A percentile compares a stretch with the other conserved stretches of the same genome.
These are phyloP conservation scores for Aphaenogaster ashmeadi DNA, from an alignment of 1,140 invertebrate genomes.

Conservation along the genomic window DNA sequence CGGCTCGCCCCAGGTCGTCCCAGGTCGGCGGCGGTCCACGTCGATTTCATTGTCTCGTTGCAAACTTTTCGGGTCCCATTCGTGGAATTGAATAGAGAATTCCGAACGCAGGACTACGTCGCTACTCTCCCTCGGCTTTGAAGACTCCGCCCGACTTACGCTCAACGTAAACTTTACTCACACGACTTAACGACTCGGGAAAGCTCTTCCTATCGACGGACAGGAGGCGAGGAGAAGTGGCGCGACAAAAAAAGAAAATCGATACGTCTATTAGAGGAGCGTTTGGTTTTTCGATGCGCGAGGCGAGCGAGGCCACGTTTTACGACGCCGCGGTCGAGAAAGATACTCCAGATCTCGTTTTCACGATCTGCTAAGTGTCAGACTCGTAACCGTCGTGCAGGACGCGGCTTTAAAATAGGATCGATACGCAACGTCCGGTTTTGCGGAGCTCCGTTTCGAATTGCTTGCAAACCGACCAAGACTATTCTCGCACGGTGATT, in stretches of 20 bases:
- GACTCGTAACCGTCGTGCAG: background rate
- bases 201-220: background rate
- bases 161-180: background rate
- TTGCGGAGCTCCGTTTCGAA: conserved; percentile 21
- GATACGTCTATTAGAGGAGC: conserved; percentile 49
- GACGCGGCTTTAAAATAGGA: conserved; percentile 45
- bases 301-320: background rate
- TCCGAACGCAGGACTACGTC: background rate
- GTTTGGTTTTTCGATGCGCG: conserved; percentile 40
- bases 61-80: background rate
- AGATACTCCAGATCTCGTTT: conserved; percentile 37
- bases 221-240: background rate
- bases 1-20: background rate
- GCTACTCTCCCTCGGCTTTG: background rate
- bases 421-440: conserved; percentile 49
- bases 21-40: background rate
- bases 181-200: conserved; percentile 1
- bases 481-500: conserved; percentile 18
- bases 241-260: conserved; percentile 59
- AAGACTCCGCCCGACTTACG: background rate
- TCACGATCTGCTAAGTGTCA: conserved; percentile 53
- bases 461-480: background rate
- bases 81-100: background rate
- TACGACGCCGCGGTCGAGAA: conserved; percentile 7
- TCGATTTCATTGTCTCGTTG: conserved; percentile 24